phyloP scores from a whole-genome alignment of 2,797 vertebrate species.

The Luscinia megarhynchos region DNA sequence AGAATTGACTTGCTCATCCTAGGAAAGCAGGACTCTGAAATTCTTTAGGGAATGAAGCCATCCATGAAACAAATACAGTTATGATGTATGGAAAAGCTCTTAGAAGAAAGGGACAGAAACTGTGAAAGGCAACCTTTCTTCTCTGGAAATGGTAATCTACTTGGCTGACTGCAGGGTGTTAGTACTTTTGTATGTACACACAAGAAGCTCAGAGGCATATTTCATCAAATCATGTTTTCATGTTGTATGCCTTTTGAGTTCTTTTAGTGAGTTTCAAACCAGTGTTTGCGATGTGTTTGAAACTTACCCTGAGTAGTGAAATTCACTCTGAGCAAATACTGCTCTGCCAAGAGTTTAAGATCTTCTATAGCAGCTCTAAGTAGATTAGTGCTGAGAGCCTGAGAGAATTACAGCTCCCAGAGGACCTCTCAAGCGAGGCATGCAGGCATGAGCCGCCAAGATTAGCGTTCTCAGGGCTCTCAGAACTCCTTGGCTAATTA shows the following conservation, averaged over 20 bases:
- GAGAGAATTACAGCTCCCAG: neutral
- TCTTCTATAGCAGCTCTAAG: neutral
- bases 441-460: neutral
- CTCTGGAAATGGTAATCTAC: neutral
- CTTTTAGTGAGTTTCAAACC: neutral
- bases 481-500: neutral
- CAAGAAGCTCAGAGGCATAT: neutral
- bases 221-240: neutral
- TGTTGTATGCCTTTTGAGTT: neutral
- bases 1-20: neutral
- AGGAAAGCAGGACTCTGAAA: neutral
- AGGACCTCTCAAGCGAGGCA: neutral
- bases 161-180: neutral
- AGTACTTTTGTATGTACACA: neutral
- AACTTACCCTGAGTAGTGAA: neutral
- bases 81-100: neutral
- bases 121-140: neutral
- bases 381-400: neutral
- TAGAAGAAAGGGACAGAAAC: neutral
- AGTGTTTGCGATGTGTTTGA: neutral
- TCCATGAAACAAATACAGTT: neutral
- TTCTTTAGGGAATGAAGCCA: neutral
- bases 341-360: neutral
- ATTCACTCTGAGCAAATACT: neutral
- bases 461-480: constrained; percentile 15